A percentile compares a stretch with the other conserved stretches of the same genome.
Conservation (phyloP, 2,113 vertebrate genomes). For the Pelecanus crispus region DNA sequence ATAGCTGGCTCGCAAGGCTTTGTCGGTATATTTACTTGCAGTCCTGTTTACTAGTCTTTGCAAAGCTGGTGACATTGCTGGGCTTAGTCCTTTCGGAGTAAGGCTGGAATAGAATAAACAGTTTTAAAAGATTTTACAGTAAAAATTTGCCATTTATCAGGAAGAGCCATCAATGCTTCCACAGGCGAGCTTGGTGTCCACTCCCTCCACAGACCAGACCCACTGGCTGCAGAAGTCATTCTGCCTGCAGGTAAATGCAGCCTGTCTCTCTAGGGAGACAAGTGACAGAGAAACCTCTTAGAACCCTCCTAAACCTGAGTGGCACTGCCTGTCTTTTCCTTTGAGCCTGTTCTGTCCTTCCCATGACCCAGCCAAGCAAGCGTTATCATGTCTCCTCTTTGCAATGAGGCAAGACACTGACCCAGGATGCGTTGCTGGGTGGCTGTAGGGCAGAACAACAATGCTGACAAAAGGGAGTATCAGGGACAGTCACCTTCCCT, state of each 20-base stretch:
- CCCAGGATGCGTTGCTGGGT: background rate
- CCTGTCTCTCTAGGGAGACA: background rate
- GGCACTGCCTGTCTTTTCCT: background rate
- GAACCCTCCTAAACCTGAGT: background rate
- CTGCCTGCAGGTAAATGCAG: background rate
- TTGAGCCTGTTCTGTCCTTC: background rate
- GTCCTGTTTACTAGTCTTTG: conserved; percentile 92
- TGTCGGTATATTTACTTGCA: conserved; percentile 94
- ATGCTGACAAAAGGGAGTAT: background rate
- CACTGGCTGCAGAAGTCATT: background rate
- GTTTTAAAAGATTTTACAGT: background rate
- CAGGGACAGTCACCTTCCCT: background rate
- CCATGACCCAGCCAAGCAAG: background rate
- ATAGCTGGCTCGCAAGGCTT: conserved; percentile 93
- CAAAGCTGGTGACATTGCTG: conserved; percentile 90
- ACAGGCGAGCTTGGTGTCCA: accelerated
- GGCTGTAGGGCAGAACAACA: background rate
- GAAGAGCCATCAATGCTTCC: background rate
- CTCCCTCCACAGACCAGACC: background rate
- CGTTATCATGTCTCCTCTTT: background rate
- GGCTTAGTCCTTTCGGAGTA: conserved; percentile 91
- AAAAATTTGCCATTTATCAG: background rate
- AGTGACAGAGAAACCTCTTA: background rate
- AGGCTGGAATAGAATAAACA: conserved; percentile 75
- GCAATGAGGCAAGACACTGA: background rate